phyloP scores from a whole-genome alignment of 30 jellyfish, hydroid and myxozoan genomes.

The Aurelia aurita region DNA sequence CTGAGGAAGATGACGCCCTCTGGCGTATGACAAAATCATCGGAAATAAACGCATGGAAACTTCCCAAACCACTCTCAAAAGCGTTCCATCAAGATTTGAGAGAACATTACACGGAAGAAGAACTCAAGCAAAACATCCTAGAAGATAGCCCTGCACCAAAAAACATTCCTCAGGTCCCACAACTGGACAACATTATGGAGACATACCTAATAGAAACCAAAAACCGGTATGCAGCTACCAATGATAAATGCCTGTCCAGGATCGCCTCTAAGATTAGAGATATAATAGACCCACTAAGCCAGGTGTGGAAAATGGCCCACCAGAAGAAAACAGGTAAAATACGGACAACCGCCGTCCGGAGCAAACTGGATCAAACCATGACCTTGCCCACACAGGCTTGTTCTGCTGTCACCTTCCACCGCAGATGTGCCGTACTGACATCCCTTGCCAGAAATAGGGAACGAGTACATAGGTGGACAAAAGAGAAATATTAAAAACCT shows the following conservation, averaged over 20 bases:
- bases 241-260: not conserved
- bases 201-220: not conserved
- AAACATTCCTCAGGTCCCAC: not conserved
- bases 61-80: not conserved
- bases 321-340: not conserved
- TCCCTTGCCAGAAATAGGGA: not conserved
- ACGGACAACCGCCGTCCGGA: not conserved
- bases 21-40: not conserved
- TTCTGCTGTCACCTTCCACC: too few relatives aligned
- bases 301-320: slow-evolving; percentile 10
- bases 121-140: too few relatives aligned
- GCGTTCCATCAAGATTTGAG: not conserved
- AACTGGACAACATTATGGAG: not conserved
- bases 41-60: not conserved
- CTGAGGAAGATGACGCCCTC: not conserved
- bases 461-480: not conserved
- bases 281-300: not conserved
- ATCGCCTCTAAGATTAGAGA: not conserved
- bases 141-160: not conserved
- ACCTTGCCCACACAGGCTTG: too few relatives aligned
- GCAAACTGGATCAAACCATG: too few relatives aligned
- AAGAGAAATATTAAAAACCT: not conserved
- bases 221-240: not conserved
- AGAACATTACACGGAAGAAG: not conserved
- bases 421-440: too few relatives aligned